Evolutionary conservation across 53 echinoderm and acorn worm species (phyloP), one percentile per base, ranked within the genome.

Genomic region (Patiria pectinifera): DNA sequence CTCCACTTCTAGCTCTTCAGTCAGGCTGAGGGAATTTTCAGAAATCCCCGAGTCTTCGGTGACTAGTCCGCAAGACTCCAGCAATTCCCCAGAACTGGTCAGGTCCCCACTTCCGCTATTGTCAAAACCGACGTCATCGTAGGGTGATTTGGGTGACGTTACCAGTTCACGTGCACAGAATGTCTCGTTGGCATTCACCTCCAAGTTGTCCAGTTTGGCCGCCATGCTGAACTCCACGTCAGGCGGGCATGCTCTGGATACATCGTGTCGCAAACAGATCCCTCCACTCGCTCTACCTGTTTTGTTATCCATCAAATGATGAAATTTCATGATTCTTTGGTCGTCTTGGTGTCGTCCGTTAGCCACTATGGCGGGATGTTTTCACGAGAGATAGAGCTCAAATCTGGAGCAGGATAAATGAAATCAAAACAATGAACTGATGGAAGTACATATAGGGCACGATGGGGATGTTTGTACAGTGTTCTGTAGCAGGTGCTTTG

Each of bases 231-330:
- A 48, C 7, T 72, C 87, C 76, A 49, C 87, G 43, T 75, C 89
- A 8, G 62, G 80, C 19, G 90, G 80, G 69, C 80, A 62, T 66
- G 90, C 90, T 49, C 80, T 11, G 9, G 80, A 45, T 58, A 63
- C 81, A 77, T 87, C 78, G 25, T 62, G 77, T 43, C 78, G 76
- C 43, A 77, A 53, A 78, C 78, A 60, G 44, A 87, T 25, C 61
- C 22, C 76, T n/a, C 25, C 87, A 59, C 74, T 23, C 11, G 87
- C 92, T 86, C 92, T 78, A n/a, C 87, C 88, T 63, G 83, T 83
- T 87, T 93, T 93, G 84, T 93, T 86, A 78, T 95, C 95, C 95
- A 95, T 95, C 66, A 93, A 93, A 83, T 95, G 87, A 45, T 91
- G 93, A 71, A 95, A 88, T 93, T 95, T 95, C 95, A 95, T 95